These are phyloP conservation scores for Holotrichia oblita DNA, from an alignment of 1,140 invertebrate species.

Conservation along the genomic window DNA sequence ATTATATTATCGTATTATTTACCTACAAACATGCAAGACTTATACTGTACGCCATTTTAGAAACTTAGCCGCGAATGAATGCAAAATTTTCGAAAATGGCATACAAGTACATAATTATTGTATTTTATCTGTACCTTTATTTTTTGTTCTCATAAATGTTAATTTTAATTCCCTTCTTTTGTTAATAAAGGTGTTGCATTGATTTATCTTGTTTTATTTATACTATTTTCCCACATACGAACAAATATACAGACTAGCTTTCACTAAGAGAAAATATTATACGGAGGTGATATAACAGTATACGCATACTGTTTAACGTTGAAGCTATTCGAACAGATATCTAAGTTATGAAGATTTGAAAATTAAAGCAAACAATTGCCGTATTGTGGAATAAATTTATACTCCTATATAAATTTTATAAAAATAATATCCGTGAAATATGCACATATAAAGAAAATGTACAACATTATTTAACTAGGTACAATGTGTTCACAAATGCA, in stretches of 20 bases:
- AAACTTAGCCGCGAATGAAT: neutral
- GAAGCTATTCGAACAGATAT: neutral
- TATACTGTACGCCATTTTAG: slow-evolving; percentile 24
- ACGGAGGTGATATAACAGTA: neutral
- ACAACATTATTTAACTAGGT: too few species aligned
- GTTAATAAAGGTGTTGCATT: slow-evolving; percentile 47
- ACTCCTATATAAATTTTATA: neutral
- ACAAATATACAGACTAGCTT: neutral
- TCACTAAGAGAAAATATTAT: slow-evolving; percentile 1
- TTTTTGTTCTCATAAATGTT: neutral
- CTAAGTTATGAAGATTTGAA: neutral
- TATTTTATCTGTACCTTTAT: slow-evolving; percentile 41
- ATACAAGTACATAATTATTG: slow-evolving; percentile 15
- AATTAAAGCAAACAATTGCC: neutral
- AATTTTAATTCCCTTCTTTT: slow-evolving; percentile 41
- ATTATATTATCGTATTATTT: slow-evolving; percentile 37
- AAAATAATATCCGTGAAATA: neutral
- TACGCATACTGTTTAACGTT: neutral
- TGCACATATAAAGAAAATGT: too few species aligned
- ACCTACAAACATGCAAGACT: slow-evolving; percentile 38
- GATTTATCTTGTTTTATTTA: slow-evolving; percentile 34
- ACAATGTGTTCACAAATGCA: too few species aligned
- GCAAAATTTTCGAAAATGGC: slow-evolving; percentile 11
- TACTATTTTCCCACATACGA: neutral
- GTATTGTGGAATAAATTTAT: neutral